A percentile compares a stretch with the other conserved stretches of the same genome.
Conservation (phyloP, 2,113 vertebrate species). For the Eclectus roratus region DNA sequence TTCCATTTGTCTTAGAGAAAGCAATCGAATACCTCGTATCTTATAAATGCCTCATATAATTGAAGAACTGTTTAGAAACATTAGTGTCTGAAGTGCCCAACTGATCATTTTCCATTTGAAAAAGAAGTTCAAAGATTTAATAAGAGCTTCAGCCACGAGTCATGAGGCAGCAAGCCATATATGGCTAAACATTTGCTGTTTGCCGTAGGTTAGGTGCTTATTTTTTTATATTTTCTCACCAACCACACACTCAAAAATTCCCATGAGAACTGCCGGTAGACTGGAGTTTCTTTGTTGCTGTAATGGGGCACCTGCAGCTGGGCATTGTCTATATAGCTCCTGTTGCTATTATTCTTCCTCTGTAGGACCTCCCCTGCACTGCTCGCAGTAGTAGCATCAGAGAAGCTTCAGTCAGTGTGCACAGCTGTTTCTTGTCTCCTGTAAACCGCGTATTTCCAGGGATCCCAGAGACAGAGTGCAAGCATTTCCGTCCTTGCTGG, state of each 20-base stretch:
- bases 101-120: background rate
- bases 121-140: background rate
- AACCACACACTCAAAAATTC: background rate
- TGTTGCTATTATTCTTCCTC: background rate
- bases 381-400: background rate
- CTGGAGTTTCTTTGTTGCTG: accelerated
- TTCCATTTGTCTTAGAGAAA: background rate
- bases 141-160: background rate
- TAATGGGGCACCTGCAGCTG: background rate
- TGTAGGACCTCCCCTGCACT: background rate
- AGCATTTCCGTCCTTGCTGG: background rate
- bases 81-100: background rate
- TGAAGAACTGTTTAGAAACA: background rate
- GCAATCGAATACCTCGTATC: background rate
- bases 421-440: background rate
- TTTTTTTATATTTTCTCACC: background rate
- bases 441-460: background rate
- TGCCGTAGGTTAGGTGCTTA: background rate
- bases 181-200: background rate
- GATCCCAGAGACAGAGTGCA: background rate
- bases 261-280: accelerated
- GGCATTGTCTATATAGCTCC: background rate
- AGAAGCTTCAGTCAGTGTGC: background rate
- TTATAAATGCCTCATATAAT: background rate
- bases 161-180: background rate